Base-by-base conservation (phyloP, 1,140 invertebrate species). In the Eriosoma lanigerum region DNA sequence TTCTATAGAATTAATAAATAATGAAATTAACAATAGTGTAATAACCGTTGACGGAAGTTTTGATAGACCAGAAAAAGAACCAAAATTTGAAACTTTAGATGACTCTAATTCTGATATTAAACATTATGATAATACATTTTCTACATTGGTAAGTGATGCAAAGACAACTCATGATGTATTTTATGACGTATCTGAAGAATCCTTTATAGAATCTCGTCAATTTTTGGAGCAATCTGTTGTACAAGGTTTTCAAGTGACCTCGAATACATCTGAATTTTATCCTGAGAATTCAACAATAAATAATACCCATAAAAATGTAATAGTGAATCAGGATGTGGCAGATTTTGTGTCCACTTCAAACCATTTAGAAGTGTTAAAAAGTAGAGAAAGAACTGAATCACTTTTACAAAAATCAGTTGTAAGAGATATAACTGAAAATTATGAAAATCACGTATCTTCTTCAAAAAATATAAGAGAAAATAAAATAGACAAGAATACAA, bases 161-260 rank as follows among this genome's bases (percentile, higher is more conserved):
- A 75, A 75, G n/a, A 38, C 26, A 1, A n/a, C 46, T 44, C 54
- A 26, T 0, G 54, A 58, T 60, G 29, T 58, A 24, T 58, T 44
- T 48, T 78, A 48, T 19, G 56, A 62, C 4, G 21, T 58, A 9
- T 78, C 75, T 1, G 48, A 60, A 62, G 38, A 78, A n/a, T 60
- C 56, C 12, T 78, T 44, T 15, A 44, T 78, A 3, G 54, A 62
- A 26, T 78, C 75, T 24, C 75, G 15, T n/a, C 52, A 58, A 13
- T 62, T 62, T 62, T 44, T 21, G 52, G 75, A 78, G 4, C 29
- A 78, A 48, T 62, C 75, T n/a, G 21, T 78, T 6, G 44, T 78
- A 5, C 56, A 78, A 48, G 75, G 19, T 6, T 78, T 78, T 29
- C 56, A 78, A 58, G 21, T 62, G 17, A 78, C 75, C 44, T 62